phyloP scores from a whole-genome alignment of 1,140 invertebrate species.

The Meloidogyne floridensis region DNA sequence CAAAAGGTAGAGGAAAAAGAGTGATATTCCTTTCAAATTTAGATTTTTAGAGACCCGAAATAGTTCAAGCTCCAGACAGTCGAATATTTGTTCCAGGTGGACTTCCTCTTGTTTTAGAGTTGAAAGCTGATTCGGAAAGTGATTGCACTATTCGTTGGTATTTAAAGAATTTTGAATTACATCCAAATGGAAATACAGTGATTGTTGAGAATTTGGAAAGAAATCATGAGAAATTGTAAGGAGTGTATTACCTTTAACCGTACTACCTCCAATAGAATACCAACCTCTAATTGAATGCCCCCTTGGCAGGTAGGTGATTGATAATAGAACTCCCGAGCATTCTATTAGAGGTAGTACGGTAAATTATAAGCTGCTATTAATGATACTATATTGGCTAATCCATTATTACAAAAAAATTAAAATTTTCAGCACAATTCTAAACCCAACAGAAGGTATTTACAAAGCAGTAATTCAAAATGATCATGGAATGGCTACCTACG shows the following conservation, averaged over 20 bases:
- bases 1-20: not conserved
- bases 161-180: conserved; percentile 56
- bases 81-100: conserved; percentile 45
- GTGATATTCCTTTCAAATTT: conserved; percentile 11
- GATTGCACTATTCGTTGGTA: conserved; percentile 49
- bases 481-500: conserved; percentile 44
- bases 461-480: conserved; percentile 44
- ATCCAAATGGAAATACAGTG: conserved; percentile 21
- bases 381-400: too few relatives aligned
- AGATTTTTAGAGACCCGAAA: conserved; percentile 23
- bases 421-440: conserved; percentile 19
- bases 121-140: conserved; percentile 26
- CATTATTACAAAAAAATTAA: too few relatives aligned
- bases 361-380: too few relatives aligned
- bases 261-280: too few relatives aligned
- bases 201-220: conserved; percentile 20
- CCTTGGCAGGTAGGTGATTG: too few relatives aligned
- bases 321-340: too few relatives aligned
- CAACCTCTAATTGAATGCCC: too few relatives aligned
- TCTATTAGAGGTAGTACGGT: too few relatives aligned
- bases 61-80: conserved; percentile 30
- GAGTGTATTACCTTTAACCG: too few relatives aligned
- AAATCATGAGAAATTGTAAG: conserved; percentile 17
- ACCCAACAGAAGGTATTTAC: conserved; percentile 49
- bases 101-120: conserved; percentile 41